A percentile compares a stretch with the other conserved stretches of the same genome.
phyloP scores from a whole-genome alignment of 2,888 invertebrate genomes.

The Sphaeridia pumilis region DNA sequence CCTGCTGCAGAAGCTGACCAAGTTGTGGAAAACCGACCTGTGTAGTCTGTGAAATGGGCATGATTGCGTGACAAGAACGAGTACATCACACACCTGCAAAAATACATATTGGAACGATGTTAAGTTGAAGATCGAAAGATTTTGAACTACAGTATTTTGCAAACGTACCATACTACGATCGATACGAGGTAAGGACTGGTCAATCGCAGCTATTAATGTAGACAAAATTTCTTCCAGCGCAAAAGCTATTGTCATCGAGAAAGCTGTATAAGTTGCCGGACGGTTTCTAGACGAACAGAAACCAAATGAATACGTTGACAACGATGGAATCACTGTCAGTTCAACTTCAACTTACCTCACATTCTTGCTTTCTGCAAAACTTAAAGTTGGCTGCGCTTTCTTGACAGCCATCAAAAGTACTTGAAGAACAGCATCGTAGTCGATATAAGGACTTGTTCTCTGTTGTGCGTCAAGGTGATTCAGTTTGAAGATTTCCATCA shows the following conservation, averaged over 20 bases:
- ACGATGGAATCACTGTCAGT: no score
- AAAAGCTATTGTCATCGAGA: conserved; percentile 16
- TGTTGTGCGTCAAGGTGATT: not conserved
- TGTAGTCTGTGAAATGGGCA: conserved; percentile 15
- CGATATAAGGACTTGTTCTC: conserved; percentile 9
- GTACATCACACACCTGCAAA: conserved; percentile 11
- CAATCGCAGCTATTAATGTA: conserved; percentile 10
- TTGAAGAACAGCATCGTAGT: conserved; percentile 9
- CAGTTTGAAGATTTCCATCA: conserved; percentile 12
- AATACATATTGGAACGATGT: no score
- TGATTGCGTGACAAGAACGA: conserved; percentile 13
- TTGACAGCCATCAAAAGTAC: conserved; percentile 11
- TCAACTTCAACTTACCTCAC: conserved; percentile 10
- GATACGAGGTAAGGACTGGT: conserved; percentile 8
- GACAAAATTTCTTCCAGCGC: conserved; percentile 14
- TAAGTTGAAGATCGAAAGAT: no score
- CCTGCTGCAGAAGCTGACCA: conserved; percentile 11
- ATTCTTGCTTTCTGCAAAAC: conserved; percentile 9
- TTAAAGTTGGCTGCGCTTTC: conserved; percentile 11
- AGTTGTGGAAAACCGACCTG: conserved; percentile 7
- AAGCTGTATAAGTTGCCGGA: conserved; percentile 15
- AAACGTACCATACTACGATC: conserved; percentile 4
- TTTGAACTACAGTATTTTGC: no score
- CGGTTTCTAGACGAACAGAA: conserved; percentile 8
- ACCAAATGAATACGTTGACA: no score